Evolutionary conservation across 2,797 vertebrate species (phyloP).

Genomic region (Tragelaphus eurycerus): DNA sequence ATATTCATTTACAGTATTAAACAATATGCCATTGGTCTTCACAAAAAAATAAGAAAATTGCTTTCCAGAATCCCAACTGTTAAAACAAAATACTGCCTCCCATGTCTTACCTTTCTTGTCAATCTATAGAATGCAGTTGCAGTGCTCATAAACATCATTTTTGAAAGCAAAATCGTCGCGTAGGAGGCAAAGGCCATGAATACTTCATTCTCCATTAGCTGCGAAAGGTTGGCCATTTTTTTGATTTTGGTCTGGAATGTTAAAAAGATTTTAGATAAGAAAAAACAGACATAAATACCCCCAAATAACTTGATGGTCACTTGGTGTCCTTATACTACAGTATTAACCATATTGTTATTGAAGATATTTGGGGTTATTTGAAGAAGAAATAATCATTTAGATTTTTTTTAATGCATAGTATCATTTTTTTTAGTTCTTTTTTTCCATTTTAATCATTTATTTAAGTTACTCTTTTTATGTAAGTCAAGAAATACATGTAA

Average conservation of each 20-base stretch:
- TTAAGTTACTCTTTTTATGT: not conserved
- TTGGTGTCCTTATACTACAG: not conserved
- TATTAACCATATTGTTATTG: not conserved
- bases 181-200: conserved; percentile 86
- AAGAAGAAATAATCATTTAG: not conserved
- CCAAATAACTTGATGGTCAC: not conserved
- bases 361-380: not conserved
- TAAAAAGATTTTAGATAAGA: conserved; percentile 49
- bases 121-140: conserved; percentile 84
- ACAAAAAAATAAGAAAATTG: not conserved
- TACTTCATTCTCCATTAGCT: conserved; percentile 83
- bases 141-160: conserved; percentile 90
- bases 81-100: not conserved
- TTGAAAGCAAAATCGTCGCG: conserved; percentile 83
- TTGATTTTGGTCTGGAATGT: conserved; percentile 2
- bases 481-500: not conserved
- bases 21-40: not conserved
- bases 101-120: conserved; percentile 85
- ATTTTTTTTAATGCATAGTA: not conserved
- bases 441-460: not conserved
- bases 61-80: not conserved
- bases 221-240: conserved; percentile 74
- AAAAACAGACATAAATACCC: not conserved
- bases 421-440: not conserved
- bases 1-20: not conserved